These are phyloP conservation scores for Cyclophora albipunctata DNA, from an alignment of 2,888 invertebrate genomes.

Conservation along the genomic window DNA sequence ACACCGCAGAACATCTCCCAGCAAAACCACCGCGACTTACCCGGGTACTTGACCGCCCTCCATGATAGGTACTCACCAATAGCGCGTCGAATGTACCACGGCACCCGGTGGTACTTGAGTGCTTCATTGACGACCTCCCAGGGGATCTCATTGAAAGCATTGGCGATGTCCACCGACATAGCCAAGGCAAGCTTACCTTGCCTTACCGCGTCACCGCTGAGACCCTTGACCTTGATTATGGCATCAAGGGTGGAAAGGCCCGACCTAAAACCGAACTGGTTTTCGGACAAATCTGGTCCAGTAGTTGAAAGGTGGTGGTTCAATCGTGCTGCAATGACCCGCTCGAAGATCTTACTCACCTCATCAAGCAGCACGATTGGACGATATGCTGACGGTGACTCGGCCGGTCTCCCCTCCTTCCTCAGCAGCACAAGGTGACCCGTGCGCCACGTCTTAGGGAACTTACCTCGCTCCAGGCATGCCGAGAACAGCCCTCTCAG, in stretches of 20 bases:
- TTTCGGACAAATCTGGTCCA: background rate
- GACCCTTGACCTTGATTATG: background rate
- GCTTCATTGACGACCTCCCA: conserved; percentile 9
- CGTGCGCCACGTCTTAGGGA: conserved; percentile 1
- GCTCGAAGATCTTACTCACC: conserved; percentile 4
- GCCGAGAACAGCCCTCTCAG: conserved; percentile 1
- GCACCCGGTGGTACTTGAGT: conserved; percentile 10
- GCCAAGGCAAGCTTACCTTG: conserved; percentile 10
- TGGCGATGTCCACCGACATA: conserved; percentile 16
- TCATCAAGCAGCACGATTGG: conserved; percentile 11
- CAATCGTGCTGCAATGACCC: background rate
- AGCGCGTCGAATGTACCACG: conserved; percentile 7
- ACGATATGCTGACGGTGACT: conserved; percentile 8
- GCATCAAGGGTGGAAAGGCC: background rate
- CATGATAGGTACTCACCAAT: conserved; percentile 5
- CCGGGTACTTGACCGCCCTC: background rate
- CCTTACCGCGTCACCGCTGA: conserved; percentile 4
- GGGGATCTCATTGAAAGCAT: conserved; percentile 19
- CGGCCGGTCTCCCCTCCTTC: conserved; percentile 2
- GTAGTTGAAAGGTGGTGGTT: background rate
- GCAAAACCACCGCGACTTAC: background rate
- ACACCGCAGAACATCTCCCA: conserved; percentile 11
- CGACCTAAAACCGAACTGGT: background rate
- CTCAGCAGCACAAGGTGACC: conserved; percentile 5
- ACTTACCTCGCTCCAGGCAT: conserved; percentile 1